phyloP scores from a whole-genome alignment of 2,797 vertebrate species.

The Coranthus polyacanthus region DNA sequence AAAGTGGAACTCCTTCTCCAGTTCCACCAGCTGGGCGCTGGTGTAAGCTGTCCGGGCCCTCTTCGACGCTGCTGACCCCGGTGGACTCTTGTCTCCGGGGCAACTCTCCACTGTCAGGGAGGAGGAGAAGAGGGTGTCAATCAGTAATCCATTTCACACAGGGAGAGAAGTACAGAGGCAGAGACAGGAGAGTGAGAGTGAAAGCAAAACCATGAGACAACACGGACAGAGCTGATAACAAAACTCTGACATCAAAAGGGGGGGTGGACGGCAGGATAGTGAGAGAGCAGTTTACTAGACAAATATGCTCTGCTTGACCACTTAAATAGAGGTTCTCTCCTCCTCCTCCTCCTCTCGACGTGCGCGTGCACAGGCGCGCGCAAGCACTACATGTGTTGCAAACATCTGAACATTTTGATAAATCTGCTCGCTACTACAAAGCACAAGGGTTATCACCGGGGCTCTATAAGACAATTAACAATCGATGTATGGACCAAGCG shows the following conservation, averaged over 20 bases:
- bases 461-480: constrained; percentile 58
- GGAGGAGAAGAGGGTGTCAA: constrained; percentile 79
- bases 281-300: constrained; percentile 47
- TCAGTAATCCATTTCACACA: constrained; percentile 71
- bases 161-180: constrained; percentile 36
- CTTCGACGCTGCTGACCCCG: constrained; percentile 94
- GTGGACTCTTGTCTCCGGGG: constrained; percentile 96
- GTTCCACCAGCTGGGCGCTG: constrained; percentile 98
- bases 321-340: constrained; percentile 23
- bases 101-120: constrained; percentile 94
- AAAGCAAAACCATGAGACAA: constrained; percentile 61
- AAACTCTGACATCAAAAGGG: constrained; percentile 38
- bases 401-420: constrained; percentile 49
- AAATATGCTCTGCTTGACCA: constrained; percentile 38
- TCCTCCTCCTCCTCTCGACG: not conserved
- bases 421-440: constrained; percentile 37
- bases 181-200: constrained; percentile 60
- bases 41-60: constrained; percentile 98
- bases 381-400: constrained; percentile 2
- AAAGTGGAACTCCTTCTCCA: constrained; percentile 99
- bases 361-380: not conserved
- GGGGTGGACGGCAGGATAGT: constrained; percentile 18
- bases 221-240: constrained; percentile 58
- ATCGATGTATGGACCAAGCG: constrained; percentile 33
- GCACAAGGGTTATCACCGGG: constrained; percentile 52